Conservation (phyloP, 2,797 vertebrate genomes). For the Xerus rutilus region DNA sequence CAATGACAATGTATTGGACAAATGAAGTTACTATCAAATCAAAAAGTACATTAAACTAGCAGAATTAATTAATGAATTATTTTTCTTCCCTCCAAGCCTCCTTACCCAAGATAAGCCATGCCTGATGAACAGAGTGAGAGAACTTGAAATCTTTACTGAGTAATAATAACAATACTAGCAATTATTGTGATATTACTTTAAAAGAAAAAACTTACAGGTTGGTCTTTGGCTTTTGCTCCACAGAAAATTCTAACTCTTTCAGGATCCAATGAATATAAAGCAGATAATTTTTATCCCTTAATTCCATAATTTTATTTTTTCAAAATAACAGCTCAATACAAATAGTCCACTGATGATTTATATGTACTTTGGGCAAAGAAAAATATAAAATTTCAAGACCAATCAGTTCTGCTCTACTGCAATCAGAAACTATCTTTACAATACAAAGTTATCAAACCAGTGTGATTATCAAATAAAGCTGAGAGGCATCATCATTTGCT, state of each 20-base stretch:
- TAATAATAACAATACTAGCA: constrained; percentile 43
- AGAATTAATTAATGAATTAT: constrained; percentile 79
- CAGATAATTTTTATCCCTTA: constrained; percentile 80
- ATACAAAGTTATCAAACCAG: constrained; percentile 53
- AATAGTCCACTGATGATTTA: constrained; percentile 56
- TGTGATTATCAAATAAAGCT: neutral
- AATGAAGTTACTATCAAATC: constrained; percentile 69
- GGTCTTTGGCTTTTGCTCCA: constrained; percentile 77
- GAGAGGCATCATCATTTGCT: neutral
- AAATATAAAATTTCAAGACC: constrained; percentile 47
- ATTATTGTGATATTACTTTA: constrained; percentile 72
- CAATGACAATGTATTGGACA: constrained; percentile 67
- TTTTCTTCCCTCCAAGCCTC: constrained; percentile 74
- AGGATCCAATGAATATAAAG: constrained; percentile 75
- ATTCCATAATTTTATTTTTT: constrained; percentile 77
- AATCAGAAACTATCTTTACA: constrained; percentile 66
- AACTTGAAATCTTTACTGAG: constrained; percentile 79
- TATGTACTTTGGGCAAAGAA: constrained; percentile 58
- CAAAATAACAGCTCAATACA: constrained; percentile 75
- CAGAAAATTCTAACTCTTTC: constrained; percentile 81
- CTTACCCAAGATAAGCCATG: constrained; percentile 62
- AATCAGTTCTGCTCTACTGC: constrained; percentile 34
- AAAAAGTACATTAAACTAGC: constrained; percentile 71
- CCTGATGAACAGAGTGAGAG: constrained; percentile 75
- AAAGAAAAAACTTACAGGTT: constrained; percentile 63